Evolutionary conservation across 2,797 vertebrate species (phyloP), one percentile per base, ranked within the genome.

Genomic region (Malacoraja senta): DNA sequence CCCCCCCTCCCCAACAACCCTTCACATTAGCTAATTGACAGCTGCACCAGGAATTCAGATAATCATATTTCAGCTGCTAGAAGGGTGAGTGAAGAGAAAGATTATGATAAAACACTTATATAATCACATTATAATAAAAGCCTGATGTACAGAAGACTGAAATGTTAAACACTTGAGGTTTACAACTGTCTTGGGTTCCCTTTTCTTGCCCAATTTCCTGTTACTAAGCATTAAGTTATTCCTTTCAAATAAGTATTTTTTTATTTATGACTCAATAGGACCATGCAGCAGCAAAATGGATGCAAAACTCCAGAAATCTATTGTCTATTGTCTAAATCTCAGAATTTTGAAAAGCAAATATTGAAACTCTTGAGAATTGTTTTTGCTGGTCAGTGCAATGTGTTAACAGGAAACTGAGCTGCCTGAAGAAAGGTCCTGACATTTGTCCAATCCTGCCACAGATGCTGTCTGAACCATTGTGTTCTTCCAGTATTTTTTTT

Each of bases 101-200:
- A 35, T n/a, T n/a, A 88, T 19, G 58, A 61, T 65, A 65, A 65
- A 32, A 63, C 83, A 86, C 21, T 61, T 63, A 63, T 63, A 86
- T 32, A 86, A 88, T 88, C 63, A 88, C 65, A 88, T 88, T 88
- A 53, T 44, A 92, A 29, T 76, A 53, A 76, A 92, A 92, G 90
- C 71, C 90, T 44, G 71, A 72, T 74, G 90, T 90, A 63, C 80
- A 21, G 21, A 90, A 32, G 17, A 90, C 15, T 90, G 63, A 68
- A 91, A 29, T 26, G 35, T 74, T 35, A 74, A 68, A 68, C 63
- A 35, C 63, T 88, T 65, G n/a, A 65, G 13, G 12, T 88, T 88
- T 58, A 58, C 53, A 83, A 83, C 58, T 29, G 10, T 1, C 53
- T 61, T 84, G 26, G 81, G 58, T 84, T 68, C n/a, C 3, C 63